Conservation (phyloP, 2,113 vertebrate species). For the Pseudopodoces humilis region DNA sequence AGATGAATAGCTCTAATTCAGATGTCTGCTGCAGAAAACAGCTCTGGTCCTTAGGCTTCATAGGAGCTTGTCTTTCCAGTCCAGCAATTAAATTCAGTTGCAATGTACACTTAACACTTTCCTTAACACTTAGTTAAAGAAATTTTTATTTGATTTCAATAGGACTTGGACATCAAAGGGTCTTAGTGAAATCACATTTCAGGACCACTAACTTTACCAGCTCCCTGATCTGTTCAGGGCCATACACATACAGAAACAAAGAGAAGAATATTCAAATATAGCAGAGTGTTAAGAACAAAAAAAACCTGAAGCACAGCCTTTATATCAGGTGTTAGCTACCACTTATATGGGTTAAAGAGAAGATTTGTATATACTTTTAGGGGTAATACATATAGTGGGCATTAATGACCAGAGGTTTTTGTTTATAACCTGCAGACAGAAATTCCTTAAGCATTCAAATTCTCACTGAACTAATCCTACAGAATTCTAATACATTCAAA, state of each 20-base stretch:
- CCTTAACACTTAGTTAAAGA: background rate
- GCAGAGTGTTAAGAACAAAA: background rate
- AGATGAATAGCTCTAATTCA: background rate
- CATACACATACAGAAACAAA: background rate
- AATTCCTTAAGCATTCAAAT: background rate
- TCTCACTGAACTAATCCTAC: background rate
- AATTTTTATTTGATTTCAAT: background rate
- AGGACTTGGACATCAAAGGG: background rate
- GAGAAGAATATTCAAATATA: background rate
- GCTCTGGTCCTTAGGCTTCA: background rate
- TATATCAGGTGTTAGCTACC: background rate
- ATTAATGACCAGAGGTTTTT: background rate
- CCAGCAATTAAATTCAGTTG: background rate
- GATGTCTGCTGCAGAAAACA: background rate
- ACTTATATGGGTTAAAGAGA: background rate
- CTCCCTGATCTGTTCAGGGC: background rate
- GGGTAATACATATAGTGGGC: background rate
- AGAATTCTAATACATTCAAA: background rate
- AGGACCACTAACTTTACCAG: background rate
- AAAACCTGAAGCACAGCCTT: background rate
- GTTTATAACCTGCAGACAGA: background rate
- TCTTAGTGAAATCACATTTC: background rate
- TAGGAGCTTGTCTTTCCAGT: background rate
- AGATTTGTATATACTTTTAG: background rate
- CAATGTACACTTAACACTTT: background rate